Conservation (phyloP, 2,888 invertebrate genomes). For the Hartigia nigra region DNA sequence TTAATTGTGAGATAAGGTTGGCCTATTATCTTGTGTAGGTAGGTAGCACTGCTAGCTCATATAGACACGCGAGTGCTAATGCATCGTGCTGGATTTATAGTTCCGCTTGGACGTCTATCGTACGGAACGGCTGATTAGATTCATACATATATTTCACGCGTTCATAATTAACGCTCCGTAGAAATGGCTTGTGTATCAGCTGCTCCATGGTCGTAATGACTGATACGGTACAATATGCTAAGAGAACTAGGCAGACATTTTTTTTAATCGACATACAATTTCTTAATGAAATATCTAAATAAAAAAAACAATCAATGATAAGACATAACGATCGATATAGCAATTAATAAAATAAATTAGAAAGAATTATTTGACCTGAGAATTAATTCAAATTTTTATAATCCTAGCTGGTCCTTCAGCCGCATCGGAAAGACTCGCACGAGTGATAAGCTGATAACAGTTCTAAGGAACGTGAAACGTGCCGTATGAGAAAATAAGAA, state of each 20-base stretch:
- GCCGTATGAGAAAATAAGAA: neutral
- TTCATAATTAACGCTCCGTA: conserved; percentile 52
- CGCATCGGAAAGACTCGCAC: neutral
- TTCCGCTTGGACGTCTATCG: conserved; percentile 43
- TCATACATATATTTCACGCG: conserved; percentile 41
- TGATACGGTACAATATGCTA: neutral
- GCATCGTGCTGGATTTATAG: conserved; percentile 52
- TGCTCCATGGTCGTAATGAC: neutral
- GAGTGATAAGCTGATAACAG: neutral
- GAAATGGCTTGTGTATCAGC: neutral
- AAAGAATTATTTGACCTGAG: neutral
- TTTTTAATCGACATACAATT: neutral
- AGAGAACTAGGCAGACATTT: neutral
- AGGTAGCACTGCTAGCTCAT: neutral
- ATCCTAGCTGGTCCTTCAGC: neutral
- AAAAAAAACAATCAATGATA: neutral
- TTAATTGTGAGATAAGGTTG: neutral
- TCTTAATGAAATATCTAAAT: neutral
- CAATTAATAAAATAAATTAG: neutral
- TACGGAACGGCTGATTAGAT: conserved; percentile 48
- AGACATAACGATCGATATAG: neutral
- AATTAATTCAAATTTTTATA: neutral
- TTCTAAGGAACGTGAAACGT: neutral
- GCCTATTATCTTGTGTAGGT: neutral
- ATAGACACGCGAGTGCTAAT: conserved; percentile 39